phyloP scores from a whole-genome alignment of 2,888 invertebrate genomes.

The Heliothis peltigera region DNA sequence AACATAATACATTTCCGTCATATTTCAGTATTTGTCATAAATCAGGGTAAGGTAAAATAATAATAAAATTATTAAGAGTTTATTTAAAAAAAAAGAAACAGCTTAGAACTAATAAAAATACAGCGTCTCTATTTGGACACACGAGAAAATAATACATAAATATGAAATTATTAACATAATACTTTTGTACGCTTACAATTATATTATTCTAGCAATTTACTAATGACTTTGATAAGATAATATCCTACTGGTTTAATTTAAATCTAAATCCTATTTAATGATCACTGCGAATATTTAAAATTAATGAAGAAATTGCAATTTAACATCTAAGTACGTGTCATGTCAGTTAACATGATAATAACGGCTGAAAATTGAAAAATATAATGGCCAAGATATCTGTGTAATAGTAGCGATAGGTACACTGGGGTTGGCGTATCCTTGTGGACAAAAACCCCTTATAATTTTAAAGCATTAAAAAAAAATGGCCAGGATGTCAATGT shows the following conservation, averaged over 20 bases:
- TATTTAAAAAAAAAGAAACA: constrained; percentile 71
- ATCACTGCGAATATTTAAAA: constrained; percentile 32
- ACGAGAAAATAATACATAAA: constrained; percentile 40
- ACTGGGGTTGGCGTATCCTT: too few species aligned
- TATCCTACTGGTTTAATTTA: constrained; percentile 41
- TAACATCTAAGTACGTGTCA: constrained; percentile 2
- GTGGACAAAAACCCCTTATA: too few species aligned
- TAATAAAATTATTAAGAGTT: constrained; percentile 53
- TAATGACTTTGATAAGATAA: constrained; percentile 55
- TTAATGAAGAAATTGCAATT: constrained; percentile 5
- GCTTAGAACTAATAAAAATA: constrained; percentile 63
- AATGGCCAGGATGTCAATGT: too few species aligned
- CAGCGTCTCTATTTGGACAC: constrained; percentile 29
- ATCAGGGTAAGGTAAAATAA: constrained; percentile 1
- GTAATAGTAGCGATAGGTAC: too few species aligned
- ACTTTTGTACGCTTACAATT: constrained; percentile 43
- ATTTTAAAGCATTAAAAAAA: too few species aligned
- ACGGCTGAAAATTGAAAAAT: too few species aligned
- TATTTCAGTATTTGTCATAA: too few species aligned
- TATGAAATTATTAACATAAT: constrained; percentile 49
- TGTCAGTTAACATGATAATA: too few species aligned
- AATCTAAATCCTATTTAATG: constrained; percentile 35
- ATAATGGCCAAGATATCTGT: too few species aligned
- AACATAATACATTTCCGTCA: too few species aligned
- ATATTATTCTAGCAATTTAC: constrained; percentile 61